A percentile compares a stretch with the other conserved stretches of the same genome.
These are phyloP conservation scores for Leptonema lineaticorne DNA, from an alignment of 1,140 invertebrate species.

Conservation along the genomic window DNA sequence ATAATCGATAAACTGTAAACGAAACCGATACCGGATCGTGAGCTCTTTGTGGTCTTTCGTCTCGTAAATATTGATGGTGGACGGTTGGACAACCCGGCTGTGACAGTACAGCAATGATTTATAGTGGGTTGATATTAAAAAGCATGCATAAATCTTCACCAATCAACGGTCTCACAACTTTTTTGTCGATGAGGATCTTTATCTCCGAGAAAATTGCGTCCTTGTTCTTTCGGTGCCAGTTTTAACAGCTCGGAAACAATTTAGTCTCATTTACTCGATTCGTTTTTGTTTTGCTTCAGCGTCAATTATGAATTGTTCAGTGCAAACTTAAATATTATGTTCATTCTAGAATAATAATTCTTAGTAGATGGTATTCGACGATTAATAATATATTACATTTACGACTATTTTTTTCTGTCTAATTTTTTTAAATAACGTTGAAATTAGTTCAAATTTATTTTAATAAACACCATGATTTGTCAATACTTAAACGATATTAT, in stretches of 20 bases:
- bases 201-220: constrained; percentile 14
- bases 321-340: too few relatives aligned
- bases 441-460: too few relatives aligned
- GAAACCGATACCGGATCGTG: constrained; percentile 30
- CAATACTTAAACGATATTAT: too few relatives aligned
- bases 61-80: constrained; percentile 36
- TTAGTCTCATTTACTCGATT: too few relatives aligned
- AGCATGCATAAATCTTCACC: constrained; percentile 31
- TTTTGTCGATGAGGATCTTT: constrained; percentile 1
- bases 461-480: too few relatives aligned
- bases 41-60: constrained; percentile 12
- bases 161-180: constrained; percentile 18
- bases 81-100: not conserved
- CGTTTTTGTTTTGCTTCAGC: too few relatives aligned
- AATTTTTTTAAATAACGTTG: too few relatives aligned
- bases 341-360: too few relatives aligned
- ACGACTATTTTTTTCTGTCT: too few relatives aligned
- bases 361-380: too few relatives aligned
- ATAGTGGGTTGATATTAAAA: constrained; percentile 22
- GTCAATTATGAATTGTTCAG: too few relatives aligned
- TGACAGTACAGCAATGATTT: constrained; percentile 31
- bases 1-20: constrained; percentile 33
- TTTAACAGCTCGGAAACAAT: not conserved
- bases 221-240: not conserved
- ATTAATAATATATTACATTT: too few relatives aligned